Evolutionary conservation across 2,113 vertebrate species (phyloP).

Genomic region (Callaeas wilsoni): DNA sequence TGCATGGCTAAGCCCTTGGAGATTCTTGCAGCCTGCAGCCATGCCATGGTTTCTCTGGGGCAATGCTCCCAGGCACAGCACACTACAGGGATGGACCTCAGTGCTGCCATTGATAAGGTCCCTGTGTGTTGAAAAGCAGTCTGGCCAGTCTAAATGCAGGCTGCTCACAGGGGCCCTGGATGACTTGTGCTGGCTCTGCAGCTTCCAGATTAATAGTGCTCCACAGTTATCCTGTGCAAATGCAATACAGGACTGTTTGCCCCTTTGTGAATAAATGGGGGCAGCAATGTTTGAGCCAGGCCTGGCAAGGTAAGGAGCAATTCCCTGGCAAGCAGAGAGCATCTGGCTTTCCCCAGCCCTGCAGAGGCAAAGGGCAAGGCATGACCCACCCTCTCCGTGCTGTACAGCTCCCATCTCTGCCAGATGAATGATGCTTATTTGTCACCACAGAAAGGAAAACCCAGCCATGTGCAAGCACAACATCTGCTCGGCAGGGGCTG

Average conservation of each 20-base stretch:
- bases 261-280: not conserved
- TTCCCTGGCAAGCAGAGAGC: not conserved
- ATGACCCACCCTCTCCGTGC: not conserved
- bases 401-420: not conserved
- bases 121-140: not conserved
- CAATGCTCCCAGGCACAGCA: not conserved
- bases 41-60: not conserved
- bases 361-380: not conserved
- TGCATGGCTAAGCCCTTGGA: not conserved
- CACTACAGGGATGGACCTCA: not conserved
- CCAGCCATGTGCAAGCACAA: slow-evolving; percentile 4
- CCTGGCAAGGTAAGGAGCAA: not conserved
- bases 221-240: not conserved
- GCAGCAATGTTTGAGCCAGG: not conserved
- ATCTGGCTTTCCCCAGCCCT: not conserved
- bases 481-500: not conserved
- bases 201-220: not conserved
- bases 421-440: slow-evolving; percentile 23
- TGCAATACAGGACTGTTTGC: not conserved
- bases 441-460: slow-evolving; percentile 18
- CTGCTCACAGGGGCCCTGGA: not conserved
- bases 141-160: not conserved
- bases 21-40: not conserved
- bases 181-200: not conserved
- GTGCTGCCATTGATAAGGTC: not conserved